Conservation (phyloP, 2,113 vertebrate species). For the Prinia subflava region DNA sequence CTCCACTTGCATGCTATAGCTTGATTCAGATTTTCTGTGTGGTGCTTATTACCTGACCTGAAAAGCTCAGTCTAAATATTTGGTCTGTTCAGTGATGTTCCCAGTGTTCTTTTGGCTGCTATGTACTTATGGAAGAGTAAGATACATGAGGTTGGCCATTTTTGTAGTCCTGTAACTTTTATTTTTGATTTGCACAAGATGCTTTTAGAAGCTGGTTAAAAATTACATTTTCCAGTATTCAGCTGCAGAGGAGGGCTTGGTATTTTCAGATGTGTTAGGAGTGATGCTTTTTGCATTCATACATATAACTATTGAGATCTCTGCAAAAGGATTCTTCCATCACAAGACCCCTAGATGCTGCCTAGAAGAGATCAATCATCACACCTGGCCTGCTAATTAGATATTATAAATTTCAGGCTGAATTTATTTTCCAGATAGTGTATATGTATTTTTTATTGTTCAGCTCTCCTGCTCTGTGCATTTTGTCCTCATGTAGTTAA, state of each 20-base stretch:
- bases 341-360: not conserved
- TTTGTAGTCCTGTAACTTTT: not conserved
- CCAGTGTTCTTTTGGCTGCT: not conserved
- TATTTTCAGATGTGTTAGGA: slow-evolving; percentile 20
- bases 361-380: not conserved
- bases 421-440: not conserved
- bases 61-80: slow-evolving; percentile 7
- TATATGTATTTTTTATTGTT: not conserved
- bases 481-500: not conserved
- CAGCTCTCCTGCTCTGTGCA: not conserved
- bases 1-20: not conserved
- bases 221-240: not conserved
- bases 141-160: not conserved
- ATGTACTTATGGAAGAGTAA: not conserved
- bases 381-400: not conserved
- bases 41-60: not conserved
- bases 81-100: not conserved
- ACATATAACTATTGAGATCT: not conserved
- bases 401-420: not conserved
- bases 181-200: not conserved
- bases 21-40: not conserved
- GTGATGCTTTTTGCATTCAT: not conserved
- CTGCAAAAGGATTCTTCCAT: not conserved
- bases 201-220: not conserved
- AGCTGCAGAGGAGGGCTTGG: not conserved